A percentile compares a stretch with the other conserved stretches of the same genome.
phyloP scores from a whole-genome alignment of 1,140 invertebrate species.

The Zaprionus camerounensis region DNA sequence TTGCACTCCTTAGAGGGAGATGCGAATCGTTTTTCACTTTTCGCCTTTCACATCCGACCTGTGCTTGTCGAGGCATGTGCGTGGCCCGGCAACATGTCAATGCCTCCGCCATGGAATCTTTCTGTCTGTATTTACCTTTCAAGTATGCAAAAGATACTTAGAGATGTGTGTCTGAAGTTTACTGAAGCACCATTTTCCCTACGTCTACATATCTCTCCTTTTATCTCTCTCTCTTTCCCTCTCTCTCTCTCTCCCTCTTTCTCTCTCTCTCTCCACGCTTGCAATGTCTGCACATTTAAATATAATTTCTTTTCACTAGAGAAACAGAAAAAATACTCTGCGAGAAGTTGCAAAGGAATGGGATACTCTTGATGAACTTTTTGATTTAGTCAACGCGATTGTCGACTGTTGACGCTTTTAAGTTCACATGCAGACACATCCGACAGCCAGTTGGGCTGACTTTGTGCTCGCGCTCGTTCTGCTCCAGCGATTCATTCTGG shows the following conservation, averaged over 20 bases:
- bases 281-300: conserved; percentile 53
- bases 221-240: background rate
- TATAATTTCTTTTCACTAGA: conserved; percentile 54
- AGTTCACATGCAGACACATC: conserved; percentile 34
- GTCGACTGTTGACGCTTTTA: conserved; percentile 18
- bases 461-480: conserved; percentile 12
- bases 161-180: conserved; percentile 13
- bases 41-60: background rate
- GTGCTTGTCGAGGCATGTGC: conserved; percentile 17
- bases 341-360: background rate
- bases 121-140: conserved; percentile 23
- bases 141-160: conserved; percentile 5
- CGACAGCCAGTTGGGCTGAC: conserved; percentile 11
- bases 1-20: background rate
- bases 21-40: conserved; percentile 10
- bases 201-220: background rate
- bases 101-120: conserved; percentile 10
- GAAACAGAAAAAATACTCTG: background rate
- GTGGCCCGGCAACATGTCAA: conserved; percentile 34
- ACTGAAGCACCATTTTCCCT: conserved; percentile 8
- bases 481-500: conserved; percentile 9
- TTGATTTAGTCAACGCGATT: conserved; percentile 14
- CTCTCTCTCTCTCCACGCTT: background rate
- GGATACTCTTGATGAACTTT: conserved; percentile 26
- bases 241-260: background rate